phyloP scores from a whole-genome alignment of 35 echinoderm and acorn worm species.

The Antedon bifida region DNA sequence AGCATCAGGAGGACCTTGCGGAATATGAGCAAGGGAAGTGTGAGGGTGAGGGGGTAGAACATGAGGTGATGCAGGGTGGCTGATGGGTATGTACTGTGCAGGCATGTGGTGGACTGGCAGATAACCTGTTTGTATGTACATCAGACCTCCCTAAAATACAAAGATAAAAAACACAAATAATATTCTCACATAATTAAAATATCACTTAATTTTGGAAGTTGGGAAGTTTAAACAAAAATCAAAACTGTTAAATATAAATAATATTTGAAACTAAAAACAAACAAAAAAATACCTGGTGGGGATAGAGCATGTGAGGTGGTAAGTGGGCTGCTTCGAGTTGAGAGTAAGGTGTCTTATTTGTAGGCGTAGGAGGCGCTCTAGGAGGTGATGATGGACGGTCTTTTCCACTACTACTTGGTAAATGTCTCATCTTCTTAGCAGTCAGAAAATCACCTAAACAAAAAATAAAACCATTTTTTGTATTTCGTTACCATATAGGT shows the following conservation, averaged over 20 bases:
- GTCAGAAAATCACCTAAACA: slow-evolving; percentile 34
- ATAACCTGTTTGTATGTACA: background rate
- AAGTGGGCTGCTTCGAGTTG: background rate
- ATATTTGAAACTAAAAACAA: no score
- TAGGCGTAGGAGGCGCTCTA: background rate
- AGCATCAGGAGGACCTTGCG: background rate
- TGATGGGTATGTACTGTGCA: background rate
- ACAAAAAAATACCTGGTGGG: background rate
- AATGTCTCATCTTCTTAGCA: slow-evolving; percentile 33
- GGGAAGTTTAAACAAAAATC: no score
- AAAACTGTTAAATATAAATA: no score
- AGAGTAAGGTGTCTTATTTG: background rate
- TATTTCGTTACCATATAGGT: no score
- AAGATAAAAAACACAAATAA: background rate
- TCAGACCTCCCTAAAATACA: background rate
- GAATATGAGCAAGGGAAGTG: background rate
- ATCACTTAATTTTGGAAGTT: no score
- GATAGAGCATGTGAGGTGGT: background rate
- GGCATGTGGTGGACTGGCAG: background rate
- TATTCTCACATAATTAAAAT: no score
- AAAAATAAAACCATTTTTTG: background rate
- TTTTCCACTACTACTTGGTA: background rate
- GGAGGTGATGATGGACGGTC: background rate
- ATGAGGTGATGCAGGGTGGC: background rate
- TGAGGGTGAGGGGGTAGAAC: background rate